Evolutionary conservation across 2,888 invertebrate species (phyloP), one percentile per base, ranked within the genome.

Genomic region (Neoscelio sp.): DNA sequence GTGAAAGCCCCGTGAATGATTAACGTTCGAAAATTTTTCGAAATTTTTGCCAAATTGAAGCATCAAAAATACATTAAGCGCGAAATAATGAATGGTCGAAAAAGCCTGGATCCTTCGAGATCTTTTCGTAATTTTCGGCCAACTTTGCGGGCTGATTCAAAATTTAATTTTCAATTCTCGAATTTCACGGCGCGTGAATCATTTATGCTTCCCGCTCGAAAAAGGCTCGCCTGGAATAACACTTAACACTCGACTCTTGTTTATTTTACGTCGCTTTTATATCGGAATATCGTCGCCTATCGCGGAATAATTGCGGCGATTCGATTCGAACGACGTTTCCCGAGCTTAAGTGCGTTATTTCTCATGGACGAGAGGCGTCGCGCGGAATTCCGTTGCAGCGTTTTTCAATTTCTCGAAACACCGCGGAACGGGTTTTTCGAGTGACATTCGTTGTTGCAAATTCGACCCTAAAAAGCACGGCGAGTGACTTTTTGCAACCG

Each of bases 361-460:
- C n/a, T n/a, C n/a, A n/a, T n/a, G n/a, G n/a, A n/a, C n/a, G n/a
- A n/a, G n/a, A n/a, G n/a, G n/a, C n/a, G n/a, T n/a, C n/a, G n/a
- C n/a, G n/a, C n/a, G n/a, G n/a, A n/a, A n/a, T n/a, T n/a, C n/a
- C n/a, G n/a, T n/a, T n/a, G n/a, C n/a, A n/a, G 10, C 23, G 46
- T 35, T 17, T 48, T 35, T 28, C 13, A 40, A 13, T 40, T 40
- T 50, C 46, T 13, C 33, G 40, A 50, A 64, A 38, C 28, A 20
- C 52, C 52, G 15, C 6, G n/a, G 15, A 71, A 71, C 71, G 35
- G 71, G 71, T 71, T 62, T 42, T 60, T 40, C 60, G 33, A 71
- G 60, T 71, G 71, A 71, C 71, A 71, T 71, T 60, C 58, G 20
- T 52, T 60, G 60, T 28, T 33, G 50, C 50, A 42, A 60, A 60